Base-by-base conservation (phyloP, 2,113 vertebrate genomes). In the Acanthisitta chloris region DNA sequence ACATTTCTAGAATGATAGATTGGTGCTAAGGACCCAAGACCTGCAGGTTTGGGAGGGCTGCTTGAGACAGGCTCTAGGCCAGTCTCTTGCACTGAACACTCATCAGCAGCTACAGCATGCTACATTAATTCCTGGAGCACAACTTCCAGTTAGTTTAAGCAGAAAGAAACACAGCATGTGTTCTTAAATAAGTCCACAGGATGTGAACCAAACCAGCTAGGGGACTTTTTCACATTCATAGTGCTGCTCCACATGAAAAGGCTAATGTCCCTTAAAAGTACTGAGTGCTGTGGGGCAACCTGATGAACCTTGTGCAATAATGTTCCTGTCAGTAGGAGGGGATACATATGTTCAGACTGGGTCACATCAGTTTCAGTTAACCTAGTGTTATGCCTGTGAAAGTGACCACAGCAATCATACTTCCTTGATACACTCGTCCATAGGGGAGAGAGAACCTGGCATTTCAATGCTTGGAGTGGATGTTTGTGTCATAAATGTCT, bases 21-120 rank as follows among this genome's bases (percentile, higher is more conserved):
- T 31, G 55, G 13, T 43, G 54, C 23, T 23, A 16, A 61, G 31
- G 54, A 61, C 12, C 4, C 9, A 17, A 57, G 45, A 45, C 4
- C 42, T 52, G 25, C 9, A 65, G n/a, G 5, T 52, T 48, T 36
- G 24, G 25, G 23, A 64, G 24, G 25, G 6, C 71, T 62, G 12
- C n/a, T 15, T 0, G 0, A 66, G 18, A 40, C 7, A 66, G 18
- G 4, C 5, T 73, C 24, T 45, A 3, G 1, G 14, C 16, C 8
- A 1, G 12, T 21, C 18, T 79, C 6, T 13, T 49, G 7, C 4
- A 36, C 23, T 34, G 43, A 25, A 46, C 38, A 54, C 29, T 20
- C 1, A 2, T 49, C 14, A 91, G 55, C 25, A 78, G 24, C 17
- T 81, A 9, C 24, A 55, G 43, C 12, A 6, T 8, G 6, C 24